These are phyloP conservation scores for Drosophila ambigua DNA, from an alignment of 1,140 invertebrate genomes.

Conservation along the genomic window DNA sequence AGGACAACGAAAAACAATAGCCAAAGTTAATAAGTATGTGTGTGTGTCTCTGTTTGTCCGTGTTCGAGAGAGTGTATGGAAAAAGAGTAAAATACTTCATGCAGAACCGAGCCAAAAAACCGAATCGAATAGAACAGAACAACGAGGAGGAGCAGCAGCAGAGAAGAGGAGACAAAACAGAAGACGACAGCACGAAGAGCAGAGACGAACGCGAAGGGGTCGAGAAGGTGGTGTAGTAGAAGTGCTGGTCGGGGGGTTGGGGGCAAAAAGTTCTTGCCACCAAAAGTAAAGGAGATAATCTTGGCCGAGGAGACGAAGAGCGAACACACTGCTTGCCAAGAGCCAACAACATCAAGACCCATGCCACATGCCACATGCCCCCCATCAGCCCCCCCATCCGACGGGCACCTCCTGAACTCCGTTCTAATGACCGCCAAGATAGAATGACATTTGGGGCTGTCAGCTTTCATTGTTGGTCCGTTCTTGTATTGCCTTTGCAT, in stretches of 20 bases:
- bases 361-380: conserved; percentile 3
- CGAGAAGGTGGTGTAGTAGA: background rate
- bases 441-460: conserved; percentile 81
- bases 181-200: conserved; percentile 17
- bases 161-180: conserved; percentile 7
- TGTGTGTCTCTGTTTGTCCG: background rate
- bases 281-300: conserved; percentile 82
- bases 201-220: conserved; percentile 1
- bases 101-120: conserved; percentile 74
- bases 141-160: conserved; percentile 31
- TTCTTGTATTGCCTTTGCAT: conserved; percentile 53
- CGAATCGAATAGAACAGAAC: conserved; percentile 59
- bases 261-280: conserved; percentile 75
- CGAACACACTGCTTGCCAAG: conserved; percentile 54
- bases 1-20: conserved; percentile 75
- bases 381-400: conserved; percentile 1
- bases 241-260: background rate
- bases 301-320: conserved; percentile 67
- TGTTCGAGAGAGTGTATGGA: conserved; percentile 53
- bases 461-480: conserved; percentile 76
- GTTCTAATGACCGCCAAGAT: conserved; percentile 81
- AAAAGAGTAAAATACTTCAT: conserved; percentile 82
- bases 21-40: conserved; percentile 69
- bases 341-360: conserved; percentile 42
- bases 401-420: conserved; percentile 55